Evolutionary conservation across 2,888 invertebrate genomes (phyloP).

Genomic region (Trichogramma evanescens): DNA sequence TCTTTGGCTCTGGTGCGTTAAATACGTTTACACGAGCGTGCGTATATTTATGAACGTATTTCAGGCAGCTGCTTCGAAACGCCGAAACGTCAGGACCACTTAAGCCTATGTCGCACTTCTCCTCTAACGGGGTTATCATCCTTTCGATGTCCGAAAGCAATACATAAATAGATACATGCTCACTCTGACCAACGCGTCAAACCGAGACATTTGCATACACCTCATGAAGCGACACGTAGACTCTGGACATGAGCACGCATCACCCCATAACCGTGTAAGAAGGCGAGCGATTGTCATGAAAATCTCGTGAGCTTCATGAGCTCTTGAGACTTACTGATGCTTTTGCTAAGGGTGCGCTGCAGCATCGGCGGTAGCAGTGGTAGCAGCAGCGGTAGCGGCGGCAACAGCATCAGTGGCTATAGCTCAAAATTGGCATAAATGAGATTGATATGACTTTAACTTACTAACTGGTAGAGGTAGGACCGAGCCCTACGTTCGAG

Average conservation of each 20-base stretch:
- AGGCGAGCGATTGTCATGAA: conserved; percentile 34
- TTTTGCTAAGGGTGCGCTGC: too few species aligned
- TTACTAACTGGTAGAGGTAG: conserved; percentile 29
- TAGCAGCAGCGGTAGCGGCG: background rate
- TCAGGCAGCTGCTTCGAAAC: too few species aligned
- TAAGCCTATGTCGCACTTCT: background rate
- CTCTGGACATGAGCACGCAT: background rate
- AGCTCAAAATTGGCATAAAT: conserved; percentile 44
- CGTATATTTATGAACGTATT: background rate
- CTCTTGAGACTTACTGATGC: too few species aligned
- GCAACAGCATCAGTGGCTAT: background rate
- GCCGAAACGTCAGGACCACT: conserved; percentile 20
- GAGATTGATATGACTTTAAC: conserved; percentile 48
- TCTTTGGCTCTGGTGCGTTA: too few species aligned
- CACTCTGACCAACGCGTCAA: background rate
- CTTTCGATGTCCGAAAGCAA: background rate
- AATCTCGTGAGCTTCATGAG: conserved; percentile 20
- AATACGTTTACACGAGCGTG: too few species aligned
- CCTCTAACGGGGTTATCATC: background rate
- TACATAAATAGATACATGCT: background rate
- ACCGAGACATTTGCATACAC: conserved; percentile 23
- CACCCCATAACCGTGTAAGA: background rate
- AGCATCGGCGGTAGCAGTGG: too few species aligned
- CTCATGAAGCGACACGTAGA: background rate
- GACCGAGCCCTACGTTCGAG: conserved; percentile 22